Evolutionary conservation across 2,113 vertebrate genomes (phyloP).

Genomic region (Empidonax alnorum): DNA sequence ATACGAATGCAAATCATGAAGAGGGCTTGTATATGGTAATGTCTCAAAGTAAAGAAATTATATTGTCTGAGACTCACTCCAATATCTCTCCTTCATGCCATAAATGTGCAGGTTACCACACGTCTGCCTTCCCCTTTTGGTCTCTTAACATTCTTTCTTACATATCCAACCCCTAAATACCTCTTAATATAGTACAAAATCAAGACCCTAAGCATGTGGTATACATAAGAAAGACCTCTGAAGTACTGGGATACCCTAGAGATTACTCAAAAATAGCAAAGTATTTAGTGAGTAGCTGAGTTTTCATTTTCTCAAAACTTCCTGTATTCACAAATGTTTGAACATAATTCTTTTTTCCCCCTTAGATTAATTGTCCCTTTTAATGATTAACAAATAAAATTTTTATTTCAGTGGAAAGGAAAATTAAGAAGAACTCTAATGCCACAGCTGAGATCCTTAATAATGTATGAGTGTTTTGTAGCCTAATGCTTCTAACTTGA

Average conservation of each 20-base stretch:
- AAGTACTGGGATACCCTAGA: neutral
- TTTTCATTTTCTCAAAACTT: neutral
- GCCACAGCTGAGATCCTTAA: slow-evolving; percentile 36
- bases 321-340: neutral
- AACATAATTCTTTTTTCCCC: neutral
- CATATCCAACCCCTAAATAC: neutral
- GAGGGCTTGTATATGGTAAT: neutral
- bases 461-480: slow-evolving; percentile 54
- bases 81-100: neutral
- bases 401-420: slow-evolving; percentile 6
- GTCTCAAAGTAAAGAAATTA: neutral
- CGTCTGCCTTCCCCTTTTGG: neutral
- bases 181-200: neutral
- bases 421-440: neutral
- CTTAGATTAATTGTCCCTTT: neutral
- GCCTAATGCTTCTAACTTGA: slow-evolving; percentile 50
- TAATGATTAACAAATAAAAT: slow-evolving; percentile 6
- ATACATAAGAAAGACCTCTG: neutral
- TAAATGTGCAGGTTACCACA: neutral
- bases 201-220: neutral
- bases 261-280: neutral
- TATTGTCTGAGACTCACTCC: neutral
- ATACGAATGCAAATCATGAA: neutral
- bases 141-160: neutral
- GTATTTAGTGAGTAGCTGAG: neutral